Evolutionary conservation across 2,888 invertebrate species (phyloP).

Genomic region (Bellardia pandia): DNA sequence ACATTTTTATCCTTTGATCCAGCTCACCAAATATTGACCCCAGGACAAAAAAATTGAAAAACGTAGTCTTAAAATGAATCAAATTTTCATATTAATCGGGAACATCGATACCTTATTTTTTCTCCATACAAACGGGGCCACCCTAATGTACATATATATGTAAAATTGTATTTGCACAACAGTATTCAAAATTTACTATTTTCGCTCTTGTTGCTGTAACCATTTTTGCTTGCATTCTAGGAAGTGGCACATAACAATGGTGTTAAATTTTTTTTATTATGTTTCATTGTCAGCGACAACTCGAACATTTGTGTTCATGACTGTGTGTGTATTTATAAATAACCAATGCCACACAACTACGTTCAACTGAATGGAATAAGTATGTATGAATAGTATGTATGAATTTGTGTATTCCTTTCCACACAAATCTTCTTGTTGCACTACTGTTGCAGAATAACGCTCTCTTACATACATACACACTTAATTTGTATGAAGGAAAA

Average conservation of each 20-base stretch:
- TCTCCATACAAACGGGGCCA: too few species aligned
- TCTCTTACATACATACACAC: neutral
- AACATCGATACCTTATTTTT: too few species aligned
- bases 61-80: too few species aligned
- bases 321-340: slow-evolving; percentile 13
- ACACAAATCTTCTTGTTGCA: slow-evolving; percentile 11
- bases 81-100: too few species aligned
- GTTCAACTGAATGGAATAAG: slow-evolving; percentile 12
- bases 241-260: slow-evolving; percentile 73
- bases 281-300: slow-evolving; percentile 69
- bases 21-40: too few species aligned
- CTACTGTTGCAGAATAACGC: slow-evolving; percentile 6
- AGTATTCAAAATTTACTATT: slow-evolving; percentile 17
- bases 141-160: too few species aligned
- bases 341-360: slow-evolving; percentile 32
- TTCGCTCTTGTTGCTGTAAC: slow-evolving; percentile 6
- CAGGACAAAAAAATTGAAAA: too few species aligned
- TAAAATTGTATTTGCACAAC: neutral
- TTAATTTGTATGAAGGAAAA: slow-evolving; percentile 14
- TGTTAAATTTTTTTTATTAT: slow-evolving; percentile 74
- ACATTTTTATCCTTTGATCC: too few species aligned
- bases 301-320: slow-evolving; percentile 16
- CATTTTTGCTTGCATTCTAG: slow-evolving; percentile 52
- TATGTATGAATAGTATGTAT: too few species aligned
- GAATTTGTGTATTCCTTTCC: slow-evolving; percentile 3